Evolutionary conservation across 2,888 invertebrate species (phyloP).

Genomic region (Euclidia mi): DNA sequence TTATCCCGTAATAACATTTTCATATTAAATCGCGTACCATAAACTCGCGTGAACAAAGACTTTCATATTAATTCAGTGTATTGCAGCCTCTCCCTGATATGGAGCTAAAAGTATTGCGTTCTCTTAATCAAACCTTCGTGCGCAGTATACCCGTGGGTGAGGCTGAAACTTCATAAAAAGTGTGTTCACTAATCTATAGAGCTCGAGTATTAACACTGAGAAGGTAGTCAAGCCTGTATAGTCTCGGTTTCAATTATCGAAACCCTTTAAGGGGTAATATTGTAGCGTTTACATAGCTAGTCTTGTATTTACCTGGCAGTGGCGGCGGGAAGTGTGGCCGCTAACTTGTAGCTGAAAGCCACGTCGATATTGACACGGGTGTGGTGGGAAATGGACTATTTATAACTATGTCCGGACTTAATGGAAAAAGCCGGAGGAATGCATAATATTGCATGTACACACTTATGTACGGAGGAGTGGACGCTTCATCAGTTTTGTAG

Average conservation of each 20-base stretch:
- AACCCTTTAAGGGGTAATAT: slow-evolving; percentile 41
- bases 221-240: slow-evolving; percentile 27
- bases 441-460: slow-evolving; percentile 31
- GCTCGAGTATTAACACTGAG: slow-evolving; percentile 35
- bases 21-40: slow-evolving; percentile 1
- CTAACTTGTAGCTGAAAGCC: slow-evolving; percentile 10
- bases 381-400: slow-evolving; percentile 58
- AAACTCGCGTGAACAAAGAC: slow-evolving; percentile 13
- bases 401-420: slow-evolving; percentile 48
- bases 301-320: slow-evolving; percentile 52
- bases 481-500: slow-evolving; percentile 19
- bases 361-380: slow-evolving; percentile 69
- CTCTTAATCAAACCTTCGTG: slow-evolving; percentile 47
- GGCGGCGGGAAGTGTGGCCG: no score
- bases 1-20: not conserved
- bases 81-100: slow-evolving; percentile 13
- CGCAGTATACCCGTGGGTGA: slow-evolving; percentile 32
- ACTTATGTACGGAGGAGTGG: slow-evolving; percentile 28
- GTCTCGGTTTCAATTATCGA: slow-evolving; percentile 49
- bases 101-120: slow-evolving; percentile 33
- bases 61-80: slow-evolving; percentile 18
- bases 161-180: slow-evolving; percentile 45
- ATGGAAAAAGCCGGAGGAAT: slow-evolving; percentile 46
- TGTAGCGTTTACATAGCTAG: slow-evolving; percentile 38
- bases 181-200: slow-evolving; percentile 25